Percentiles rank a stretch among this genome's conserved stretches.
Evolutionary conservation across 2,888 invertebrate species (phyloP).

Genomic region (Apotomis betuletana): DNA sequence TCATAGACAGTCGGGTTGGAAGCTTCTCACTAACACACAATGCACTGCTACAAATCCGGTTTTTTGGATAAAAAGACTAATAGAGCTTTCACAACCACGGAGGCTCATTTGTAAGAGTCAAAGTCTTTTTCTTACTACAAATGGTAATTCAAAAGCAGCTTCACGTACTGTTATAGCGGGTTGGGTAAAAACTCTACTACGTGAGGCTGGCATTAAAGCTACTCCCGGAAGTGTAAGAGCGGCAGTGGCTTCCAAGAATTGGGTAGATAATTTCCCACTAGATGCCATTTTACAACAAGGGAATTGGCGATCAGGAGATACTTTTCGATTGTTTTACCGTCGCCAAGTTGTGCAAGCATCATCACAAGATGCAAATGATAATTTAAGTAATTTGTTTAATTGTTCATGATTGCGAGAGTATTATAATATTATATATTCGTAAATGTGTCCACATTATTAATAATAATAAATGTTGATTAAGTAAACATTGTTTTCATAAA

Average conservation of each 20-base stretch:
- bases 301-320: slow-evolving; percentile 28
- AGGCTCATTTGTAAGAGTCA: background rate
- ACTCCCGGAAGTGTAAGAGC: slow-evolving; percentile 21
- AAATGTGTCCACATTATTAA: no score
- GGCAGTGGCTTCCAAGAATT: slow-evolving; percentile 15
- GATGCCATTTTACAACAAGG: slow-evolving; percentile 34
- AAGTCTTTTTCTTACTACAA: background rate
- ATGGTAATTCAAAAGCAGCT: background rate
- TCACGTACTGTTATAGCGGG: background rate
- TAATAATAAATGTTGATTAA: no score
- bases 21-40: background rate
- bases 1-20: background rate
- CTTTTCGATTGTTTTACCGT: background rate
- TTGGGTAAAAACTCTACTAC: slow-evolving; percentile 8
- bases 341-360: background rate
- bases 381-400: no score
- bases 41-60: background rate
- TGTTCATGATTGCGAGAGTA: no score
- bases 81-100: background rate
- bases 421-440: no score
- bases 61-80: slow-evolving; percentile 1
- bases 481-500: no score
- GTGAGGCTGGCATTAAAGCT: background rate
- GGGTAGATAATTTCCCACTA: slow-evolving; percentile 21
- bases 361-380: no score